Conservation (phyloP, 1,140 invertebrate genomes). For the Drosophila prosaltans region DNA sequence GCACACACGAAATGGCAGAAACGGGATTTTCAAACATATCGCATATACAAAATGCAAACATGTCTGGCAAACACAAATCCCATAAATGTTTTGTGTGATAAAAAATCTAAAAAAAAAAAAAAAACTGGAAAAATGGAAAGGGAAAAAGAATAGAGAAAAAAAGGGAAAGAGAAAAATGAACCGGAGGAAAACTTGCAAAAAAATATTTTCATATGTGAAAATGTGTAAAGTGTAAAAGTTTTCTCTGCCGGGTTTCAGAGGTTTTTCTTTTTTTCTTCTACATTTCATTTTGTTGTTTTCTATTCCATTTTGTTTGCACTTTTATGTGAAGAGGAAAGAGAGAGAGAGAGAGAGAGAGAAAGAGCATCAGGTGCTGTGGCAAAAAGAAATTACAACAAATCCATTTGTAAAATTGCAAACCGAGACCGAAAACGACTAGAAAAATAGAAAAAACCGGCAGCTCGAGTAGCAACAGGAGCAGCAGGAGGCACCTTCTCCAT, state of each 20-base stretch:
- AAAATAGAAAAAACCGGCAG: slow-evolving; percentile 1
- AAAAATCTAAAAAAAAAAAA: neutral
- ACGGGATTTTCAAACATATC: slow-evolving; percentile 80
- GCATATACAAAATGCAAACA: slow-evolving; percentile 81
- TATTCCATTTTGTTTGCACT: slow-evolving; percentile 67
- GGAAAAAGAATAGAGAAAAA: neutral
- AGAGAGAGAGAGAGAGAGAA: slow-evolving; percentile 13
- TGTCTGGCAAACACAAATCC: slow-evolving; percentile 81
- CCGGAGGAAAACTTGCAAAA: slow-evolving; percentile 75
- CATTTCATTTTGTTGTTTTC: slow-evolving; percentile 53
- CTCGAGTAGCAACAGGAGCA: neutral
- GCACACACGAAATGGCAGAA: slow-evolving; percentile 59
- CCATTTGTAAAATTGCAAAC: slow-evolving; percentile 81
- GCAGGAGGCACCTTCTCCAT: slow-evolving; percentile 51
- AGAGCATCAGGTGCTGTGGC: slow-evolving; percentile 78
- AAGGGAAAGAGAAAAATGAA: slow-evolving; percentile 13
- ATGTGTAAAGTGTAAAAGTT: slow-evolving; percentile 80
- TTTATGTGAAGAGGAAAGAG: neutral
- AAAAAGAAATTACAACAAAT: slow-evolving; percentile 80
- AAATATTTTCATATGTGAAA: slow-evolving; percentile 80
- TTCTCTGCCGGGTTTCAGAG: slow-evolving; percentile 31
- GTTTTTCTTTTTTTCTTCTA: slow-evolving; percentile 13
- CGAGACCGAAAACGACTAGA: slow-evolving; percentile 59
- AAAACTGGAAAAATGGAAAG: neutral
- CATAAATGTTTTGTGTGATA: slow-evolving; percentile 70